A percentile compares a stretch with the other conserved stretches of the same genome.
Conservation (phyloP, 2,888 invertebrate genomes). For the Rugalucina vietnamica region DNA sequence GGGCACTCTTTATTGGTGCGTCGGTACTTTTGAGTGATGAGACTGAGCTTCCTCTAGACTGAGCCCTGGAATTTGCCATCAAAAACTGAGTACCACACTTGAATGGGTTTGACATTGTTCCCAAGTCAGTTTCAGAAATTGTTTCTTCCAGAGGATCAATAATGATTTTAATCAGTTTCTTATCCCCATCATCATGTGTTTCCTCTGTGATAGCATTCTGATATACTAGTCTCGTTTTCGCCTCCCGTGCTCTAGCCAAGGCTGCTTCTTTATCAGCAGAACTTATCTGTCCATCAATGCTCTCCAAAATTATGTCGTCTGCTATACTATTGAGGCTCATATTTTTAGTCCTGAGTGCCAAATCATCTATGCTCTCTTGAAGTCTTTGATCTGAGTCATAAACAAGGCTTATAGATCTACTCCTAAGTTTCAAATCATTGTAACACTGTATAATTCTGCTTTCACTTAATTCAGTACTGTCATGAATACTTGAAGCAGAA, state of each 20-base stretch:
- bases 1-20: conserved; percentile 2
- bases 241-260: too few relatives aligned
- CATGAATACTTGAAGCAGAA: too few relatives aligned
- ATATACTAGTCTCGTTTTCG: too few relatives aligned
- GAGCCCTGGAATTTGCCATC: not conserved
- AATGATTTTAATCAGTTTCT: not conserved
- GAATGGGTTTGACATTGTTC: not conserved
- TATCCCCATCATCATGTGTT: not conserved
- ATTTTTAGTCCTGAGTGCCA: too few relatives aligned
- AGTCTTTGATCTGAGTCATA: not conserved
- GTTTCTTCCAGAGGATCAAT: not conserved
- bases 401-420: not conserved
- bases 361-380: not conserved
- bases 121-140: not conserved
- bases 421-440: not conserved
- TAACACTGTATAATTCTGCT: not conserved
- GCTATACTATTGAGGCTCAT: too few relatives aligned
- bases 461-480: not conserved
- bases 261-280: too few relatives aligned
- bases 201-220: too few relatives aligned
- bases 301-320: too few relatives aligned
- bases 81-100: not conserved
- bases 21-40: conserved; percentile 13
- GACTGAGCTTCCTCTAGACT: not conserved
- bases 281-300: too few relatives aligned